Evolutionary conservation across 1,140 invertebrate genomes (phyloP).

Genomic region (Dendroctonus valens): DNA sequence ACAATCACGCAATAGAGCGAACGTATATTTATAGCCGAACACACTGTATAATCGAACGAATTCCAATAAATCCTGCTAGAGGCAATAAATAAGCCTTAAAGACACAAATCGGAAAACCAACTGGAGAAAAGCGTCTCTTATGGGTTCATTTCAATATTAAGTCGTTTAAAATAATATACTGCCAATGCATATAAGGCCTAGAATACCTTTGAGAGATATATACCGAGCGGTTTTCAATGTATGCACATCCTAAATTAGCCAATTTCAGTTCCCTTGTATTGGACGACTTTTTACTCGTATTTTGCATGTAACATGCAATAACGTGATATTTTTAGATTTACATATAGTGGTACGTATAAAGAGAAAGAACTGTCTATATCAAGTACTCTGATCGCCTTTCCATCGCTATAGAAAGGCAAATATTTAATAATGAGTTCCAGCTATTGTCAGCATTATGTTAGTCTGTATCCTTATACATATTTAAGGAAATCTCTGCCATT

Average conservation of each 20-base stretch:
- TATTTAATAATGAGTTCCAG: too few relatives aligned
- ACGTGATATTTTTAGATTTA: too few relatives aligned
- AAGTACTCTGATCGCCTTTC: too few relatives aligned
- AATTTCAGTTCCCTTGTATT: slow-evolving; percentile 18
- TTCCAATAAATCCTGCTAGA: slow-evolving; percentile 26
- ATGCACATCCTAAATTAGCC: slow-evolving; percentile 35
- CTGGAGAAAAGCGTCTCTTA: slow-evolving; percentile 32
- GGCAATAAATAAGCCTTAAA: slow-evolving; percentile 30
- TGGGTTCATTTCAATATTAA: slow-evolving; percentile 36
- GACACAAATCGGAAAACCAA: slow-evolving; percentile 36
- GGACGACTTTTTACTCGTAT: not conserved
- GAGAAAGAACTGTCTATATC: too few relatives aligned
- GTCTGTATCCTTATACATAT: too few relatives aligned
- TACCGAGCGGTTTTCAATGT: slow-evolving; percentile 27
- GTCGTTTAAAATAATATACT: slow-evolving; percentile 37
- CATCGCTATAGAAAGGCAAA: too few relatives aligned
- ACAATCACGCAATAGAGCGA: not conserved
- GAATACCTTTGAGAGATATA: slow-evolving; percentile 21
- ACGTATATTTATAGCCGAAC: slow-evolving; percentile 7
- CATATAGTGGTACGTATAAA: too few relatives aligned
- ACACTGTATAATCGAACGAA: slow-evolving; percentile 20
- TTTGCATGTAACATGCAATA: not conserved
- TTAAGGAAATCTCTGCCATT: too few relatives aligned
- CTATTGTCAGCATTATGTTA: too few relatives aligned
- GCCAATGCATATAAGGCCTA: slow-evolving; percentile 31